Evolutionary conservation across 2,113 vertebrate genomes (phyloP), one percentile per base, ranked within the genome.

Genomic region (Ochotona curzoniae): DNA sequence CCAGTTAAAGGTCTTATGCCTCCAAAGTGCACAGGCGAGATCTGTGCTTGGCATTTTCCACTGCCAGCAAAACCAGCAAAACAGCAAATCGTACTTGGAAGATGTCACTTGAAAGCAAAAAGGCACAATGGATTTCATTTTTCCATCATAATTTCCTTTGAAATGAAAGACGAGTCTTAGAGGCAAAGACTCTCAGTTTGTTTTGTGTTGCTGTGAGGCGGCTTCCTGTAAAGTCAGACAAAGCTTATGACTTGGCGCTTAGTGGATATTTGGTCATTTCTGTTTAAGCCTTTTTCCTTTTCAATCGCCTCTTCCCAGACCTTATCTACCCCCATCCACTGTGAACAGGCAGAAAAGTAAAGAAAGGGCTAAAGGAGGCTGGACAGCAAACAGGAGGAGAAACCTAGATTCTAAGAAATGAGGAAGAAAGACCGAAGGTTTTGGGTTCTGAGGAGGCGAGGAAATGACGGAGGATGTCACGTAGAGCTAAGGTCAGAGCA

Each of bases 71-170:
- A 96, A 80, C 91, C 80, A 86, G 69, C 35, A 91, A 84, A 93
- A 95, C n/a, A 94, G 93, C 88, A 86, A 81, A 93, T 75, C 23
- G 9, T 94, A 69, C 90, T 96, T 86, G 88, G 82, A 69, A 93
- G 94, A 90, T 95, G 92, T 94, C 88, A 92, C 66, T 95, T 90
- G 93, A 93, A 93, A 95, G 66, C 92, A 85, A 95, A 96, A 94
- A 96, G 75, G 63, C 85, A 96, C 94, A 96, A 86, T 95, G 71
- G 51, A 25, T 66, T 96, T 95, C 67, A 75, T 93, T 94, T 96
- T 96, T 84, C 80, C 78, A 86, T 93, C 90, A 96, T 83, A 83
- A 92, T 95, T 94, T 92, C 71, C 64, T 86, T 92, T 85, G 83
- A 94, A 97, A 86, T 90, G 60, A 95, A 96, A 96, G 70, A 87